Percentiles rank a stretch among this genome's conserved stretches.
Evolutionary conservation across 2,797 vertebrate species (phyloP).

Genomic region (Momotus momota): DNA sequence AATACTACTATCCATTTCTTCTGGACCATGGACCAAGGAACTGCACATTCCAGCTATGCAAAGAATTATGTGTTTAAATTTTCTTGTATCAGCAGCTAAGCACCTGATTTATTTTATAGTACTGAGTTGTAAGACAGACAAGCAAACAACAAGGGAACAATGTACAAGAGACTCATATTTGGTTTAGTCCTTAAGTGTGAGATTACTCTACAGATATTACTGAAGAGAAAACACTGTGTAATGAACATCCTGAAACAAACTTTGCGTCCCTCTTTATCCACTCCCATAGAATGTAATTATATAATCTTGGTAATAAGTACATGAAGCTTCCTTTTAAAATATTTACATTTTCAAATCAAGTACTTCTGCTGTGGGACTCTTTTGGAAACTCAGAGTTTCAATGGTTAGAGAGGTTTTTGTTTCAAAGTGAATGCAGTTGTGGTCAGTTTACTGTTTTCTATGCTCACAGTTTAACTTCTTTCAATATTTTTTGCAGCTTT

Average conservation of each 20-base stretch:
- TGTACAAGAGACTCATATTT: not conserved
- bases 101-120: not conserved
- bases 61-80: not conserved
- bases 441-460: not conserved
- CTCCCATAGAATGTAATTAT: not conserved
- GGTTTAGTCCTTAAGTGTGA: not conserved
- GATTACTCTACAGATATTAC: not conserved
- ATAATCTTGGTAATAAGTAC: constrained; percentile 5
- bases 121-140: not conserved
- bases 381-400: not conserved
- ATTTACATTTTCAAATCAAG: constrained; percentile 18
- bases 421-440: not conserved
- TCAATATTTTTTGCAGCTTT: not conserved
- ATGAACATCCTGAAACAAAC: not conserved
- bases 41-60: not conserved
- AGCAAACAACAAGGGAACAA: constrained; percentile 13
- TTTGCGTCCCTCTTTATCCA: not conserved
- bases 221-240: not conserved
- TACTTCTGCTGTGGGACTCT: not conserved
- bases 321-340: not conserved
- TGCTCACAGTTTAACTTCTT: not conserved
- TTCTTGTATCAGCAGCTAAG: not conserved
- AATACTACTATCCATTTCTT: not conserved
- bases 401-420: not conserved
- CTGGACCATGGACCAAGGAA: not conserved